phyloP scores from a whole-genome alignment of 2,113 vertebrate species.

The Sclerurus mexicanus region DNA sequence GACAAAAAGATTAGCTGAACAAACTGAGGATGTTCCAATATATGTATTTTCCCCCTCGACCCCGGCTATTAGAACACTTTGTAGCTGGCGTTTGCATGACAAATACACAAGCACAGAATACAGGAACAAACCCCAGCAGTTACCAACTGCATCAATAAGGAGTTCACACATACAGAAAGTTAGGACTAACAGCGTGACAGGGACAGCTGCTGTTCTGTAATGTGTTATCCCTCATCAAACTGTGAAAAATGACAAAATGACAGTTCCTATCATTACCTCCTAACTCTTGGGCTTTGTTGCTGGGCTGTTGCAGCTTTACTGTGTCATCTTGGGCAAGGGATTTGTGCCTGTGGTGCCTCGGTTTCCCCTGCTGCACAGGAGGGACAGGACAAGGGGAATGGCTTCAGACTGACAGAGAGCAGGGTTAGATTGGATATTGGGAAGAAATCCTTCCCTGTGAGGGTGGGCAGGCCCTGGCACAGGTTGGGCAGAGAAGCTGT shows the following conservation, averaged over 20 bases:
- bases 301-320: neutral
- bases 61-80: neutral
- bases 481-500: neutral
- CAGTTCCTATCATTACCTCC: neutral
- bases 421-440: neutral
- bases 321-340: neutral
- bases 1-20: neutral
- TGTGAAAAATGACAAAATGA: constrained; percentile 26
- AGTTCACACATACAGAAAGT: neutral
- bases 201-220: neutral
- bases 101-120: neutral
- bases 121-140: neutral
- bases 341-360: neutral
- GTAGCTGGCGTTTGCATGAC: neutral
- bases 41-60: neutral
- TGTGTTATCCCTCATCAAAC: neutral
- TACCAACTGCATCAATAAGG: neutral
- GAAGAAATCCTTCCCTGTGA: neutral
- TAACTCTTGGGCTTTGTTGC: neutral
- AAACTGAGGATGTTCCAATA: neutral
- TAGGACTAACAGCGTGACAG: neutral
- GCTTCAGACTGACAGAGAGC: neutral
- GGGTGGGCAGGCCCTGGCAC: neutral
- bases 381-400: neutral
- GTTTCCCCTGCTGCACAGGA: neutral